Conservation (phyloP, 2,113 vertebrate species). For the Turnix velox region DNA sequence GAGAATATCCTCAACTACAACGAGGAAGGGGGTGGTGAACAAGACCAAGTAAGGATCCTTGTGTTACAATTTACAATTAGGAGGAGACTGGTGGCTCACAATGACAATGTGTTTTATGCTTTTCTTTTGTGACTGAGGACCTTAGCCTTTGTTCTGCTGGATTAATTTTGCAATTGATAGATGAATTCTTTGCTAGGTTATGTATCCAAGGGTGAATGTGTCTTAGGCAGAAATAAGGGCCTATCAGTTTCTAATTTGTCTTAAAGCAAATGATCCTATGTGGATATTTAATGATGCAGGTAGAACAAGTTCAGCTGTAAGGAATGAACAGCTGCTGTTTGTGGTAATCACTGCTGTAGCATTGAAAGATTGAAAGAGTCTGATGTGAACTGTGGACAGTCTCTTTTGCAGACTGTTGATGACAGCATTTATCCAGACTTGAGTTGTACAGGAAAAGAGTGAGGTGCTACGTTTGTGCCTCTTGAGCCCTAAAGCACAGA, state of each 20-base stretch:
- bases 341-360: background rate
- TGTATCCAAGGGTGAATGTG: background rate
- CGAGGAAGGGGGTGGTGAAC: constrained; percentile 87
- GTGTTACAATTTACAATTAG: background rate
- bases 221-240: background rate
- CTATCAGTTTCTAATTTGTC: background rate
- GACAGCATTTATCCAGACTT: background rate
- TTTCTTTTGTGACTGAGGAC: background rate
- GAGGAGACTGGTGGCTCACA: background rate
- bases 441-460: background rate
- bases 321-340: background rate
- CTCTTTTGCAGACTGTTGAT: background rate
- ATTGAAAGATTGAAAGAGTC: background rate
- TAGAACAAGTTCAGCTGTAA: background rate
- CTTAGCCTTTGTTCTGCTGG: background rate
- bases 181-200: background rate
- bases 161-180: background rate
- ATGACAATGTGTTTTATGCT: background rate
- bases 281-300: background rate
- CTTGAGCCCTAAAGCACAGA: background rate
- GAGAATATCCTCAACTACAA: constrained; percentile 89
- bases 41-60: constrained; percentile 79
- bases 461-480: background rate
- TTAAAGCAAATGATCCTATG: background rate
- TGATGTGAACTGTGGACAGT: background rate